Conservation (phyloP, 92 coral and sea anemone species). For the Porites lobata region DNA sequence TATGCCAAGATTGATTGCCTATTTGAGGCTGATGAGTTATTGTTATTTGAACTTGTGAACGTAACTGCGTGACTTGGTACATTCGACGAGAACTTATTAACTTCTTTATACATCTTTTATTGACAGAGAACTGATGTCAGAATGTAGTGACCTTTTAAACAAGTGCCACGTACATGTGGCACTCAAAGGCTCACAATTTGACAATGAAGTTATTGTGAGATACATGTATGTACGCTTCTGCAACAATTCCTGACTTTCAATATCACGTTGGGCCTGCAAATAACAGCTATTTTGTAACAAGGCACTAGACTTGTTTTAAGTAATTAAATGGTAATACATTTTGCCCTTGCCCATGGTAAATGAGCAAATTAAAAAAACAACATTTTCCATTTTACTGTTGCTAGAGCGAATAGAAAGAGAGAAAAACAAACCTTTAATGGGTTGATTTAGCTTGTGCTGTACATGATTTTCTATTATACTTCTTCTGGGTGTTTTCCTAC, state of each 20-base stretch:
- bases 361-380: constrained; percentile 16
- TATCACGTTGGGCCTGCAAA: constrained; percentile 14
- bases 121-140: constrained; percentile 34
- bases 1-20: constrained; percentile 12
- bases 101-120: constrained; percentile 29
- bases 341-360: constrained; percentile 24
- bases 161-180: constrained; percentile 26
- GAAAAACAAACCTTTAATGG: background rate
- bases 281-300: constrained; percentile 24
- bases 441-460: no score
- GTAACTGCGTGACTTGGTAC: constrained; percentile 37
- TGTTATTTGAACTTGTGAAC: no score
- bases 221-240: constrained; percentile 3
- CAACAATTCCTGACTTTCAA: constrained; percentile 18
- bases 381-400: constrained; percentile 29
- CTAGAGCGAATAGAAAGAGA: constrained; percentile 10
- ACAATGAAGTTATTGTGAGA: constrained; percentile 26
- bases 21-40: constrained; percentile 19
- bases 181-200: constrained; percentile 17
- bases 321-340: constrained; percentile 2
- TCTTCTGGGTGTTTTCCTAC: constrained; percentile 23
- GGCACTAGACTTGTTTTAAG: constrained; percentile 1
- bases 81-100: constrained; percentile 16
- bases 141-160: constrained; percentile 25
- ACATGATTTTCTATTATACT: background rate